phyloP scores from a whole-genome alignment of 2,888 invertebrate genomes.

The Mesochorus sp. region DNA sequence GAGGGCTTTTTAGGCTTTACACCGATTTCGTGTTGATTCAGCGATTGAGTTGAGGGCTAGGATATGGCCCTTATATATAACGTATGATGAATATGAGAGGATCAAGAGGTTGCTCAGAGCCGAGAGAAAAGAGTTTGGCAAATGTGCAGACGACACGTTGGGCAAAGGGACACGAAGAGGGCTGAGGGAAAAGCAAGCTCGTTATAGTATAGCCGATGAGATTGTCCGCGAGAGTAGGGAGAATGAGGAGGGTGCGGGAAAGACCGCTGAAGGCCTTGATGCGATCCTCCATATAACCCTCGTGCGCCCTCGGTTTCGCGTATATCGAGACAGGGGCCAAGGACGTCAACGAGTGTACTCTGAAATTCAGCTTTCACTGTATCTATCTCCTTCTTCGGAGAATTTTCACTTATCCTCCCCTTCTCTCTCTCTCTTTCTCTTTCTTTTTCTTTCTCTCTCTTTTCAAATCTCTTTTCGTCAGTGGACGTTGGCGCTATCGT shows the following conservation, averaged over 20 bases:
- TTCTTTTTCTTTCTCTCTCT: background rate
- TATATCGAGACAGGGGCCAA: slow-evolving; percentile 46
- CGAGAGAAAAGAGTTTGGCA: background rate
- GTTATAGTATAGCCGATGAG: slow-evolving; percentile 56
- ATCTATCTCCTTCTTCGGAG: slow-evolving; percentile 21
- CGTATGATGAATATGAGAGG: background rate
- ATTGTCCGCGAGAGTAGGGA: slow-evolving; percentile 21
- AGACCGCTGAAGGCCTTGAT: slow-evolving; percentile 9
- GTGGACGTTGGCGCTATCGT: slow-evolving; percentile 78
- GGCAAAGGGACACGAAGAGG: background rate
- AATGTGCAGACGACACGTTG: slow-evolving; percentile 4
- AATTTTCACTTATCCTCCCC: slow-evolving; percentile 7
- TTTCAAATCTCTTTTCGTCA: slow-evolving; percentile 32
- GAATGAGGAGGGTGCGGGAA: background rate
- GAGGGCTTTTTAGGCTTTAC: background rate
- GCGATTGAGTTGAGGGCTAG: background rate
- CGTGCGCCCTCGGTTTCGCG: slow-evolving; percentile 25
- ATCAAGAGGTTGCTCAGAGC: background rate
- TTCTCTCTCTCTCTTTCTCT: slow-evolving; percentile 10
- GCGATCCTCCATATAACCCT: slow-evolving; percentile 28
- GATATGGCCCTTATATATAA: background rate
- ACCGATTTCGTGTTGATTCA: background rate
- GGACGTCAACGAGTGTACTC: slow-evolving; percentile 22
- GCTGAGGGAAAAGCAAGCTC: slow-evolving; percentile 43
- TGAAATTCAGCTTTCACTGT: slow-evolving; percentile 18